phyloP scores from a whole-genome alignment of 2,113 vertebrate genomes.

The Laterallus jamaicensis region DNA sequence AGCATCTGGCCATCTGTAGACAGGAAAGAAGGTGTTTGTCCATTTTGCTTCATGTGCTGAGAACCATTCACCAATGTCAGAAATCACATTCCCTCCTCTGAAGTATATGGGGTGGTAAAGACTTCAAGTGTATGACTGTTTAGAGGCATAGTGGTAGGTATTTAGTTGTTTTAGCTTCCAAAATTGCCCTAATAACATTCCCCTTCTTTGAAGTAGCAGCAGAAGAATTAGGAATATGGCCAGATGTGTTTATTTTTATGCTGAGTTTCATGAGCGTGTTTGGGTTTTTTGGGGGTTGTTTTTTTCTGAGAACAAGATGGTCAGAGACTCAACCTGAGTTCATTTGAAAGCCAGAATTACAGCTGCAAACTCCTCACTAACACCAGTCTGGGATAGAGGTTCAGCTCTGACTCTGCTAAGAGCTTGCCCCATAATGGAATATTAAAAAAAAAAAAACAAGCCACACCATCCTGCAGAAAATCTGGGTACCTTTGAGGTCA shows the following conservation, averaged over 20 bases:
- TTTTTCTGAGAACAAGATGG: background rate
- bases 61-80: background rate
- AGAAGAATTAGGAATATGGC: background rate
- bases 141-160: background rate
- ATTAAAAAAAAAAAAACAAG: background rate
- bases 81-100: background rate
- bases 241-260: slow-evolving; percentile 1
- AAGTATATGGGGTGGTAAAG: background rate
- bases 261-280: background rate
- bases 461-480: background rate
- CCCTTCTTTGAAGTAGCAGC: background rate
- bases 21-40: slow-evolving; percentile 25
- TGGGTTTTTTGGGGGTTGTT: background rate
- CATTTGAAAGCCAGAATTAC: background rate
- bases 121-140: background rate
- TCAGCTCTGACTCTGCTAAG: background rate
- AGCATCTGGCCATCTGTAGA: slow-evolving; percentile 23
- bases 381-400: background rate
- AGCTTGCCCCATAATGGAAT: background rate
- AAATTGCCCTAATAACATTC: background rate
- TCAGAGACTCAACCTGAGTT: background rate
- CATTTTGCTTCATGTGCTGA: background rate
- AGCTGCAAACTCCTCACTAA: background rate
- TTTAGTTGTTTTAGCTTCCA: background rate
- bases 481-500: background rate